These are phyloP conservation scores for Onychostruthus taczanowskii DNA, from an alignment of 2,113 vertebrate genomes.

Conservation along the genomic window DNA sequence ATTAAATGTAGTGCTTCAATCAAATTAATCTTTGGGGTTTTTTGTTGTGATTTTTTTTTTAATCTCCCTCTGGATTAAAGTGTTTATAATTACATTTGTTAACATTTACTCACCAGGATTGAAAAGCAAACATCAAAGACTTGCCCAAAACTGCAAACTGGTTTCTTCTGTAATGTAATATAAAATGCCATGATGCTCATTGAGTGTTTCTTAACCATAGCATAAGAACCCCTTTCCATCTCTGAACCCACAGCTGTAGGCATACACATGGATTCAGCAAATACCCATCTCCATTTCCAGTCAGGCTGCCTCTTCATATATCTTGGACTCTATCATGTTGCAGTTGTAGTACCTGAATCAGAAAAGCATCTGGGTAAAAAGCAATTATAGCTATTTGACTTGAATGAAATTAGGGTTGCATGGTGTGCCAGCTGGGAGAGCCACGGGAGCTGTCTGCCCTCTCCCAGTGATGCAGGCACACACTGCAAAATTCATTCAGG, in stretches of 20 bases:
- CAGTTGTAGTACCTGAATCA: not conserved
- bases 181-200: not conserved
- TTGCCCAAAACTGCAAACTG: not conserved
- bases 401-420: not conserved
- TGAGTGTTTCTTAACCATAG: not conserved
- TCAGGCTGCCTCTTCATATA: not conserved
- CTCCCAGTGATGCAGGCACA: not conserved
- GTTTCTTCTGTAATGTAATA: not conserved
- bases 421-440: not conserved
- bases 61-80: not conserved
- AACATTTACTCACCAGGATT: not conserved
- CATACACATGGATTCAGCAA: not conserved
- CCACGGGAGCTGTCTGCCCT: not conserved
- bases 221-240: not conserved
- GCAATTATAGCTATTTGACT: not conserved
- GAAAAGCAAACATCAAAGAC: not conserved
- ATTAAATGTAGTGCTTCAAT: conserved; percentile 26
- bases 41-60: not conserved
- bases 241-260: not conserved
- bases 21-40: not conserved
- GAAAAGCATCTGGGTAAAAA: not conserved
- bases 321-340: not conserved
- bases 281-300: not conserved
- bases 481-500: not conserved
- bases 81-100: not conserved